Base-by-base conservation (phyloP, 2,113 vertebrate genomes). In the Murina feae region DNA sequence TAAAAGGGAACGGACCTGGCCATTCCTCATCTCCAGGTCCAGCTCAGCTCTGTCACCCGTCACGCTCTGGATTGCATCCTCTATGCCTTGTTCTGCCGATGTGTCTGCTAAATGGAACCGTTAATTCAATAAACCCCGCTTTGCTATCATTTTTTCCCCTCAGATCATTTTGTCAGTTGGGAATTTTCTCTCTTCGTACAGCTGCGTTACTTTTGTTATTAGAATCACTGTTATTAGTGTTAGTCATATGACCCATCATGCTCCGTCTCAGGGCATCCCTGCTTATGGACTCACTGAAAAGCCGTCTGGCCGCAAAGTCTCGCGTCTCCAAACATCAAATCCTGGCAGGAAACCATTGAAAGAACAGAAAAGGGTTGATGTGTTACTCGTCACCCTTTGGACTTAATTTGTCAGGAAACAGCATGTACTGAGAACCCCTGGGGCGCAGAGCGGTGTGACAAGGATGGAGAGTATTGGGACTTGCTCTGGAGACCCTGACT, bases 31-130 rank as follows among this genome's bases (percentile, higher is more conserved):
- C 60, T 39, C 51, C 30, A 32, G 0, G 2, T 35, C 47, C 6
- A 21, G 66, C 58, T 68, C 20, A 39, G 68, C 9, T 75, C 66
- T 30, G 23, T 90, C 86, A 17, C 35, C 25, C 20, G 49, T 18
- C 80, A 55, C 42, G 14, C 37, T 72, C 53, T 4, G 51, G n/a
- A 69, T 82, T 51, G 68, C 21, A 30, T 63, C 44, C 76, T 53
- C 53, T 76, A 32, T 7, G 74, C 76, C 65, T 63, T 35, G 74
- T 82, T 89, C 92, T 78, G 76, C 92, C 12, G 53, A 37, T 68
- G n/a, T 69, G 55, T 94, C 94, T 88, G n/a, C 85, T 94, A 95
- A 95, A 92, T 53, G 72, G 37, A 95, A 93, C 44, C 42, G 65
- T 72, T 94, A 72, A 88, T 96, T 95, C 92, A 79, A 92, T 79